These are phyloP conservation scores for Xylota segnis DNA, from an alignment of 2,888 invertebrate species.

Conservation along the genomic window DNA sequence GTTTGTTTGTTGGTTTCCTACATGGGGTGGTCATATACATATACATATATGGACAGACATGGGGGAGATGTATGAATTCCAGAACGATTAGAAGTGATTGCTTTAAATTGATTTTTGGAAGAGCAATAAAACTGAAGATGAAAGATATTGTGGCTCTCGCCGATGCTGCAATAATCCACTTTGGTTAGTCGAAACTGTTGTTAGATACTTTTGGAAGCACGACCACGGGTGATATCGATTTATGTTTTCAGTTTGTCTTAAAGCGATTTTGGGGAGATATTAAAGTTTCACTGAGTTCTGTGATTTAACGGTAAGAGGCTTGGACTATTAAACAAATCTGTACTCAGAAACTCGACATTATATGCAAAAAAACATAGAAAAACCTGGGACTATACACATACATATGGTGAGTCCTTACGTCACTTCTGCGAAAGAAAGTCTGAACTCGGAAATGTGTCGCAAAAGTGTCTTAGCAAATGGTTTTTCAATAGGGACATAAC, in stretches of 20 bases:
- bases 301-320: too few relatives aligned
- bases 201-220: conserved; percentile 3
- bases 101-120: conserved; percentile 19
- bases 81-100: conserved; percentile 49
- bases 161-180: neutral
- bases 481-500: too few relatives aligned
- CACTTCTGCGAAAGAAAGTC: too few relatives aligned
- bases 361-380: too few relatives aligned
- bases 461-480: too few relatives aligned
- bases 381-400: too few relatives aligned
- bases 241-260: neutral
- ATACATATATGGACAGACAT: too few relatives aligned
- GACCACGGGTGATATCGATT: neutral
- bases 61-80: conserved; percentile 14
- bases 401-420: too few relatives aligned
- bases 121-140: conserved; percentile 8
- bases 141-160: neutral
- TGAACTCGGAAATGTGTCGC: too few relatives aligned
- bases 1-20: conserved; percentile 26
- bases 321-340: too few relatives aligned
- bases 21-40: neutral
- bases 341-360: too few relatives aligned
- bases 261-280: neutral
- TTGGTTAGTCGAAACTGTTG: neutral
- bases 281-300: too few relatives aligned